Evolutionary conservation across 2,113 vertebrate species (phyloP).

Genomic region (Engraulis encrasicolus): DNA sequence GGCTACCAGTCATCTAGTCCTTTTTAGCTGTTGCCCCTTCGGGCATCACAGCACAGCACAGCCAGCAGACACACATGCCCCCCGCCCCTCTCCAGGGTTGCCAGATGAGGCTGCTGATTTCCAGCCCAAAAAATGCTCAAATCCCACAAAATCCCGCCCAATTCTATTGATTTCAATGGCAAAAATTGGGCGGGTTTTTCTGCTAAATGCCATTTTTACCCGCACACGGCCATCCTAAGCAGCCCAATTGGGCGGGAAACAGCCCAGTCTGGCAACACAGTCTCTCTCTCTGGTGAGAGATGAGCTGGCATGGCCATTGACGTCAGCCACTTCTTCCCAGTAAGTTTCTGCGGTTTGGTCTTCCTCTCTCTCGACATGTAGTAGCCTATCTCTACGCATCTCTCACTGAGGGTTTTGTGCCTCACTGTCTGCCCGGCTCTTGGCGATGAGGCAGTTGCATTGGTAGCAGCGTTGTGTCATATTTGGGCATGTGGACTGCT

Average conservation of each 20-base stretch:
- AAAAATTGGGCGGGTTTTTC: no score
- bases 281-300: neutral
- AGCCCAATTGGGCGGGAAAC: no score
- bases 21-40: neutral
- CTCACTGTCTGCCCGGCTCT: neutral
- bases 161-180: no score
- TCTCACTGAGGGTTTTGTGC: neutral
- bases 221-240: no score
- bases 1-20: neutral
- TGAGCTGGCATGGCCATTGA: slow-evolving; percentile 9
- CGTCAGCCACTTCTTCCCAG: neutral
- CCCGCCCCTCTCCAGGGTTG: no score
- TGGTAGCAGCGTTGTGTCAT: neutral
- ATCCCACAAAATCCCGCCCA: no score
- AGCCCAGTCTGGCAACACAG: no score
- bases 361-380: neutral
- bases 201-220: no score
- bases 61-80: neutral
- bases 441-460: neutral
- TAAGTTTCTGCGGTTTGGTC: neutral
- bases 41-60: neutral
- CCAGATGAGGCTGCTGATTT: no score
- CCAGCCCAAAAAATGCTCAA: no score
- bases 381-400: neutral
- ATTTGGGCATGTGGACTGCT: neutral